Percentiles rank a stretch among this genome's conserved stretches.
Conservation (phyloP, 2,113 vertebrate genomes). For the human (Homo sapiens) region GRCh38 chr3:62678501-62679000, state of each 20-base stretch:
- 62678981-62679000: background rate
- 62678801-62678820: background rate
- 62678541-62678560: background rate
- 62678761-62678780: background rate
- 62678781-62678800: background rate
- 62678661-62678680: background rate
- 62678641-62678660: background rate
- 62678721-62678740: background rate
- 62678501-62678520: background rate
- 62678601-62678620: background rate
- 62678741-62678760: background rate
- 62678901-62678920: background rate
- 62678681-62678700: background rate
- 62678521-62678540: background rate
- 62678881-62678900: background rate
- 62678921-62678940: background rate
- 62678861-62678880: background rate
- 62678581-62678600: background rate
- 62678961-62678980: background rate
- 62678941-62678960: background rate
- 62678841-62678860: background rate
- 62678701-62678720: background rate
- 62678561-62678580: background rate
- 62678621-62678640: background rate
- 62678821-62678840: background rate